Conservation (phyloP, 2,888 invertebrate genomes). For the Aporophyla nigra region DNA sequence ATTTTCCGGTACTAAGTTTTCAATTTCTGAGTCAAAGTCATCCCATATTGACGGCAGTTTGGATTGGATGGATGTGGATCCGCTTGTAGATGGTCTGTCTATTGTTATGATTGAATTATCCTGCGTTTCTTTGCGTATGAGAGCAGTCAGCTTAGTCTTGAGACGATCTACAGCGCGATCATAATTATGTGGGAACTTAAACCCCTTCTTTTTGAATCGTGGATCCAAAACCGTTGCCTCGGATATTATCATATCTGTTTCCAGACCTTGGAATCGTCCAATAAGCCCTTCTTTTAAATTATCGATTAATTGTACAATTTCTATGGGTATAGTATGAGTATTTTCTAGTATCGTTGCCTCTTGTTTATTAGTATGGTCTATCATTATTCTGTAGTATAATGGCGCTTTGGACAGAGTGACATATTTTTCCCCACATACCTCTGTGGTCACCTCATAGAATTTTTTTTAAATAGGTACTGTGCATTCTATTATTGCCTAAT, state of each 20-base stretch:
- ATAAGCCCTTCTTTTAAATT: constrained; percentile 8
- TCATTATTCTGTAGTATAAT: constrained; percentile 7
- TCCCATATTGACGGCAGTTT: not conserved
- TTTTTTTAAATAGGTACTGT: not conserved
- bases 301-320: constrained; percentile 1
- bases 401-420: not conserved
- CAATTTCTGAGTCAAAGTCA: not conserved
- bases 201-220: constrained; percentile 10
- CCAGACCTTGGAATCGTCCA: constrained; percentile 14
- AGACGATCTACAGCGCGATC: constrained; percentile 1
- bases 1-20: too few relatives aligned
- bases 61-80: not conserved
- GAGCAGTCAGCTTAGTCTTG: not conserved
- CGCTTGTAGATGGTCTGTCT: not conserved
- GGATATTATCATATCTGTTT: not conserved
- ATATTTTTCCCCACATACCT: constrained; percentile 3
- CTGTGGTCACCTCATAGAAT: not conserved
- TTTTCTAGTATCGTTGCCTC: constrained; percentile 11
- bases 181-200: constrained; percentile 14
- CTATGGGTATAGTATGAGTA: not conserved
- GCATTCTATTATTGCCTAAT: constrained; percentile 7
- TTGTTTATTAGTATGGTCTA: not conserved
- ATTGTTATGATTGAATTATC: constrained; percentile 1
- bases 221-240: constrained; percentile 16
- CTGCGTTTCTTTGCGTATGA: not conserved